These are phyloP conservation scores for Cherax destructor DNA, from an alignment of 1,140 invertebrate genomes.

Conservation along the genomic window DNA sequence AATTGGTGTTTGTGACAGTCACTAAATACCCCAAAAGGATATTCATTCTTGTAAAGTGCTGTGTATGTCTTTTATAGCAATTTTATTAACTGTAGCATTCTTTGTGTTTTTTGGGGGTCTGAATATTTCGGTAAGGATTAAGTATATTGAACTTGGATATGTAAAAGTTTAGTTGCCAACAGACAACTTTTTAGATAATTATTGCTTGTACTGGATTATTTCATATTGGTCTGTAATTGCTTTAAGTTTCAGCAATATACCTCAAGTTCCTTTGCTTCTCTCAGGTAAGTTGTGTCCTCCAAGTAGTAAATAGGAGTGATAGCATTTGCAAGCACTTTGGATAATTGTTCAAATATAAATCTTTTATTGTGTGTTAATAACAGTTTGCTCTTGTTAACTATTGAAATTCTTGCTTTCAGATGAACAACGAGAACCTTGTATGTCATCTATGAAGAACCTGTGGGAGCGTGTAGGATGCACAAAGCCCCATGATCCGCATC, in stretches of 20 bases:
- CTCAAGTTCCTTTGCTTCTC: not conserved
- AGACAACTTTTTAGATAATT: no score
- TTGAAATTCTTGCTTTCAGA: not conserved
- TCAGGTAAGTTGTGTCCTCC: not conserved
- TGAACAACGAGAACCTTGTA: slow-evolving; percentile 27
- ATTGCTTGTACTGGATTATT: no score
- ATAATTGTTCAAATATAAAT: not conserved
- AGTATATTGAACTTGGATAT: no score
- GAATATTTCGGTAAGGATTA: no score
- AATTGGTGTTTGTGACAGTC: no score
- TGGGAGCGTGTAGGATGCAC: slow-evolving; percentile 29
- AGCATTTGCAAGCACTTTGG: not conserved
- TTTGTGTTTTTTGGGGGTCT: no score
- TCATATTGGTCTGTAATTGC: no score
- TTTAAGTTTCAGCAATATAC: not conserved
- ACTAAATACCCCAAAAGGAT: no score
- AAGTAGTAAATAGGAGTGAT: not conserved
- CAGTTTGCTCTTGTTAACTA: not conserved
- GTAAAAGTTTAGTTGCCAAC: no score
- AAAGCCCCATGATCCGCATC: not conserved
- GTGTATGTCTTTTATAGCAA: no score
- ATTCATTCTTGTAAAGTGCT: no score
- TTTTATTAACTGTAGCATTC: no score
- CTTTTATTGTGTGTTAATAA: not conserved
- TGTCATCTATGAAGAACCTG: slow-evolving; percentile 33